Conservation (phyloP, 1,140 invertebrate genomes). For the Lethrus apterus region DNA sequence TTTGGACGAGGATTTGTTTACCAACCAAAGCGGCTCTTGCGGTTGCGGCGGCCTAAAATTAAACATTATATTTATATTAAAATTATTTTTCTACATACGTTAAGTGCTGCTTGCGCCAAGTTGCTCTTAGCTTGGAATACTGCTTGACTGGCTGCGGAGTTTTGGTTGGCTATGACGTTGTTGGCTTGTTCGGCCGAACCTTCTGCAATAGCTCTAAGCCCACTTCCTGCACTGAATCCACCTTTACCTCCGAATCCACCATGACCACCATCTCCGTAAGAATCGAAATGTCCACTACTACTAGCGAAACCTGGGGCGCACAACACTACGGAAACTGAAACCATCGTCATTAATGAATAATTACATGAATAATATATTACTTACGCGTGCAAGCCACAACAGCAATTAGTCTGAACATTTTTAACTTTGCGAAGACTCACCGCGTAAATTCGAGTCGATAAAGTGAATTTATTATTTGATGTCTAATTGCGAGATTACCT, state of each 20-base stretch:
- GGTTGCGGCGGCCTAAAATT: neutral
- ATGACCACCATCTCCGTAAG: constrained; percentile 6
- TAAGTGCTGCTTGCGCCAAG: constrained; percentile 9
- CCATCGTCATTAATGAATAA: too few species aligned
- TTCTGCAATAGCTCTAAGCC: constrained; percentile 9
- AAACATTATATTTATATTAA: neutral
- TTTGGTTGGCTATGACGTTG: constrained; percentile 9
- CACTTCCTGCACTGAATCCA: constrained; percentile 10
- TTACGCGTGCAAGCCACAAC: too few species aligned
- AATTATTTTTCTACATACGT: neutral
- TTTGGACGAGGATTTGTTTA: constrained; percentile 13
- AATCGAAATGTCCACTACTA: constrained; percentile 4
- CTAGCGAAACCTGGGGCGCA: neutral
- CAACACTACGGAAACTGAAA: constrained; percentile 1
- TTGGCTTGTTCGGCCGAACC: constrained; percentile 12
- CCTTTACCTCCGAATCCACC: constrained; percentile 6
- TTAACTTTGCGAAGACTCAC: too few species aligned
- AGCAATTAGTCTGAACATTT: too few species aligned
- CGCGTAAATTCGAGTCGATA: too few species aligned
- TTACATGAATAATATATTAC: too few species aligned
- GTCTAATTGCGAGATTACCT: too few species aligned
- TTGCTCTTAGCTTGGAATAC: constrained; percentile 9
- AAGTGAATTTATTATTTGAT: too few species aligned
- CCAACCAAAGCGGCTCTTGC: constrained; percentile 10
- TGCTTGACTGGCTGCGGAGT: constrained; percentile 7